These are phyloP conservation scores for Poecilia latipinna DNA, from an alignment of 2,113 vertebrate species.

Conservation along the genomic window DNA sequence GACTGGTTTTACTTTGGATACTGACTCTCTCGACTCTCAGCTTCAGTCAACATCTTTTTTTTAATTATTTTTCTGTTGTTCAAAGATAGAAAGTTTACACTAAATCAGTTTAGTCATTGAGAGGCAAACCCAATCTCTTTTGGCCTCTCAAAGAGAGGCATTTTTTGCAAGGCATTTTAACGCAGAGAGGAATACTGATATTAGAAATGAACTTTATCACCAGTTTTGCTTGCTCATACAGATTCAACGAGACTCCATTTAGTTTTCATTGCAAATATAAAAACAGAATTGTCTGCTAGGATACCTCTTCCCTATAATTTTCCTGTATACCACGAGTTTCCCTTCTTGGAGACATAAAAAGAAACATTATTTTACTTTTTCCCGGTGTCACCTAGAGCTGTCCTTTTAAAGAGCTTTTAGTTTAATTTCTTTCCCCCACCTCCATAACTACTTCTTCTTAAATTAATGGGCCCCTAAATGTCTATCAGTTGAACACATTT, in stretches of 20 bases:
- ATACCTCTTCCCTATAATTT: background rate
- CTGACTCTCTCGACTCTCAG: too few relatives aligned
- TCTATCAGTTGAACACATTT: conserved; percentile 73
- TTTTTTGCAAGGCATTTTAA: too few relatives aligned
- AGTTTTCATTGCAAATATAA: conserved; percentile 13
- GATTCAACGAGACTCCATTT: conserved; percentile 25
- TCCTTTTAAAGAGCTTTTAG: conserved; percentile 75
- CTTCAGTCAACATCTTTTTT: too few relatives aligned
- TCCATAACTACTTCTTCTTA: conserved; percentile 65
- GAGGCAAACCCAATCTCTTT: too few relatives aligned
- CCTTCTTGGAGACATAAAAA: conserved; percentile 38
- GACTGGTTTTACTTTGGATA: too few relatives aligned
- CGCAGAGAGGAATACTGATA: conserved; percentile 22
- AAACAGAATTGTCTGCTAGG: background rate
- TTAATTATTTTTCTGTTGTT: too few relatives aligned
- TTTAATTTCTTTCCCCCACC: conserved; percentile 71
- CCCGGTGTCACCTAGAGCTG: conserved; percentile 56
- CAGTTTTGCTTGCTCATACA: conserved; percentile 23
- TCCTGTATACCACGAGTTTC: background rate
- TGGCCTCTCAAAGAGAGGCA: too few relatives aligned
- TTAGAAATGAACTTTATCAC: conserved; percentile 35
- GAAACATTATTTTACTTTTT: conserved; percentile 46
- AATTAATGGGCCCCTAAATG: conserved; percentile 73
- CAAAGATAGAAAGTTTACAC: too few relatives aligned
- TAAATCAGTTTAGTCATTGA: too few relatives aligned